Base-by-base conservation (phyloP, 92 coral and sea anemone species). In the Diadumene lineata region DNA sequence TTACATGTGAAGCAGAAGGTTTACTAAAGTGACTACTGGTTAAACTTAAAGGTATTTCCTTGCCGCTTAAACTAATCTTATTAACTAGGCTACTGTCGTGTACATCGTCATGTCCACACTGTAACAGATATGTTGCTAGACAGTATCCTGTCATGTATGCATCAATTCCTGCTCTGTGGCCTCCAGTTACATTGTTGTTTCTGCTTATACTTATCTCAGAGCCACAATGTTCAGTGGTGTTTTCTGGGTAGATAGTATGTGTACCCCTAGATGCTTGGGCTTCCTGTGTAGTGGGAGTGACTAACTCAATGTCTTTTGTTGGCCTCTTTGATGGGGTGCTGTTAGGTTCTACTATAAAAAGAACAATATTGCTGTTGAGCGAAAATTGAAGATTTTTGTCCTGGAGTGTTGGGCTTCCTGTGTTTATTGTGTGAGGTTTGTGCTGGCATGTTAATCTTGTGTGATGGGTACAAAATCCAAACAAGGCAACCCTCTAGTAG, bases 101-200 rank as follows among this genome's bases (percentile, higher is more conserved):
- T 0, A 75, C 69, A 43, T 44, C 66, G n/a, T 38, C 57, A 50
- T 46, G 30, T 10, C 84, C 63, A 44, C 48, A 66, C 74, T 86
- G 89, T 23, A 82, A 71, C n/a, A 86, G 61, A 69, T 85, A 92
- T 1, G 90, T 81, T 1, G 96, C 97, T 87, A 96, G 86, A 33
- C 91, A 92, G 60, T 82, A 96, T 6, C 99, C 99, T 1, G 99
- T 96, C 99, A 96, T 96, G 68, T 88, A 96, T 9, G 99, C 99
- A 72, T 96, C 99, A 68, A 96, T 92, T 1, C 99, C 99, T 11
- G 99, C 99, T 26, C 99, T 89, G 75, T 96, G 99, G 25, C 93
- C 97, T 25, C 94, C 82, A 32, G 56, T 68, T 19, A 60, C 27
- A 48, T 56, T 43, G 17, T 62, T 62, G 31, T 53, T 44, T 44